Evolutionary conservation across 2,797 vertebrate genomes (phyloP).

Genomic region (Basileuterus tristriatus): DNA sequence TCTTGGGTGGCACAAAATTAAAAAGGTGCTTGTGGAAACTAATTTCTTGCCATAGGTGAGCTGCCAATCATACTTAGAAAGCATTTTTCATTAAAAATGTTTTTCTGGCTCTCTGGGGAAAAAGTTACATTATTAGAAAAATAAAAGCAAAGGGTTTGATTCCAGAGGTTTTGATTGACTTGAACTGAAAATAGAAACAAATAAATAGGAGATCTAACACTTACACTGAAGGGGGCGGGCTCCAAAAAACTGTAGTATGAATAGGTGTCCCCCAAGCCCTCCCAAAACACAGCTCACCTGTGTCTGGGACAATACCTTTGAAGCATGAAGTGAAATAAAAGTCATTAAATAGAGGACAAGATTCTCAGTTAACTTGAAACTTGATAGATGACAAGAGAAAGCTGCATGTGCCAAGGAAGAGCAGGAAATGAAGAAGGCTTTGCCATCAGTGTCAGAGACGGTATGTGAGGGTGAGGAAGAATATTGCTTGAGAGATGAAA

Average conservation of each 20-base stretch:
- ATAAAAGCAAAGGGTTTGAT: background rate
- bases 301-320: background rate
- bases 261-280: background rate
- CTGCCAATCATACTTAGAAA: slow-evolving; percentile 40
- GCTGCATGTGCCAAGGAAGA: background rate
- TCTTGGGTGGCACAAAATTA: background rate
- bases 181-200: slow-evolving; percentile 10
- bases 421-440: background rate
- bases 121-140: background rate
- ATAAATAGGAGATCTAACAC: background rate
- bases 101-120: background rate
- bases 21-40: background rate
- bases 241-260: background rate
- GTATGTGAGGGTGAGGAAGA: background rate
- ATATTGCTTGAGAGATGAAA: background rate
- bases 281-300: background rate
- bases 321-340: background rate
- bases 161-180: background rate
- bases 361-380: background rate
- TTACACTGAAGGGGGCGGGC: background rate
- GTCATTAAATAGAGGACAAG: background rate
- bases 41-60: slow-evolving; percentile 39
- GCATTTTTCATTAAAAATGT: slow-evolving; percentile 2
- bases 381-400: background rate
- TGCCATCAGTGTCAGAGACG: background rate